A percentile compares a stretch with the other conserved stretches of the same genome.
Conservation (phyloP, 2,888 invertebrate genomes). For the Chirona hameri region DNA sequence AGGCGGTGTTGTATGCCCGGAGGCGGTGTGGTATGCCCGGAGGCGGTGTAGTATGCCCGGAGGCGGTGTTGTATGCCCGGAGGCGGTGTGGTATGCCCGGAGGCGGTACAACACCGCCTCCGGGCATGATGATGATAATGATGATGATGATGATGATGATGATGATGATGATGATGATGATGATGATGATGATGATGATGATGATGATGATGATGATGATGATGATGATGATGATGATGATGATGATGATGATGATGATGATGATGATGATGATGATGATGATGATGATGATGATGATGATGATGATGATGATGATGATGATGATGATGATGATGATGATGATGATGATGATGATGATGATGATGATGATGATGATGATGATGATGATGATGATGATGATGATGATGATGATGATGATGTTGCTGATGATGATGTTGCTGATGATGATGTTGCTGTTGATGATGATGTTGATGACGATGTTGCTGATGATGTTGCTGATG, state of each 20-base stretch:
- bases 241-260: no score
- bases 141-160: slow-evolving; percentile 22
- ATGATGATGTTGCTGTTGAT: no score
- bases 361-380: slow-evolving; percentile 22
- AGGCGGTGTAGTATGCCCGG: no score
- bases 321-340: slow-evolving; percentile 22
- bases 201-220: slow-evolving; percentile 22
- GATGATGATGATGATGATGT: no score
- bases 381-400: no score
- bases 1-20: no score
- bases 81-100: no score
- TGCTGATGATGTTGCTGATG: no score
- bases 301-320: slow-evolving; percentile 11
- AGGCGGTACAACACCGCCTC: not conserved
- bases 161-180: slow-evolving; percentile 22
- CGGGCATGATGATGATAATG: slow-evolving; percentile 6
- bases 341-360: slow-evolving; percentile 22
- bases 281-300: slow-evolving; percentile 22
- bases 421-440: no score
- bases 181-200: slow-evolving; percentile 22
- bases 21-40: no score
- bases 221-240: slow-evolving; percentile 8
- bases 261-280: slow-evolving; percentile 22
- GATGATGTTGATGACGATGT: no score
- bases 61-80: no score